Evolutionary conservation across 2,113 vertebrate genomes (phyloP), one percentile per base, ranked within the genome.

Genomic region (Carettochelys insculpta): DNA sequence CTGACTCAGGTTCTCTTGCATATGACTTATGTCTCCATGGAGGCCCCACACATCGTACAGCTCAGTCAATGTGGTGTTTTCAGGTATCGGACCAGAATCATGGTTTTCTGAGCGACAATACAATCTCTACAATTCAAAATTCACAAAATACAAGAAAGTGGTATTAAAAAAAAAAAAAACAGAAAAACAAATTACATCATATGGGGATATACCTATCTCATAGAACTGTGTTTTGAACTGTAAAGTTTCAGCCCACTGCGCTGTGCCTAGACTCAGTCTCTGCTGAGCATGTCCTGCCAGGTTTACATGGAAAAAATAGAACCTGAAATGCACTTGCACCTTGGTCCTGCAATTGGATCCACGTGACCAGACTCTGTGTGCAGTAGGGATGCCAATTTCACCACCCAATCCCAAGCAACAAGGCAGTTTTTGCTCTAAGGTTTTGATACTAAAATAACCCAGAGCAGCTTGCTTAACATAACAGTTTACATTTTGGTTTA

Each of bases 1-100:
- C 5, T 58, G 91, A 43, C 51, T 86, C 0, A 24, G 52, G 38
- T 88, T 68, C 43, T 96, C 90, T 90, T 91, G 90, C 88, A 84
- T 38, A 24, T 58, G 41, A 1, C 38, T 85, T 47, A 43, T 25
- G 25, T 56, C 47, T 12, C 73, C 14, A 1, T 3, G 9, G 51
- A 97, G 90, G 1, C 85, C 88, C 95, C 97, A 94, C 1, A 83
- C 75, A 5, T 8, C 27, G n/a, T 89, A 71, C 73, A 96, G 90
- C 47, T 92, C 87, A 41, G 91, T 79, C 68, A 86, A 45, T 4
- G n/a, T 75, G 22, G 82, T 24, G 5, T 90, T 83, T 52, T 73
- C 1, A 2, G 87, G 53, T 47, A 43, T 41, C 68, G 68, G 58
- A 22, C 29, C 31, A 1, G 41, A 11, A 31, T 82, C 5, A 0